A percentile compares a stretch with the other conserved stretches of the same genome.
These are phyloP conservation scores for Micrasema minimum DNA, from an alignment of 1,140 invertebrate species.

Conservation along the genomic window DNA sequence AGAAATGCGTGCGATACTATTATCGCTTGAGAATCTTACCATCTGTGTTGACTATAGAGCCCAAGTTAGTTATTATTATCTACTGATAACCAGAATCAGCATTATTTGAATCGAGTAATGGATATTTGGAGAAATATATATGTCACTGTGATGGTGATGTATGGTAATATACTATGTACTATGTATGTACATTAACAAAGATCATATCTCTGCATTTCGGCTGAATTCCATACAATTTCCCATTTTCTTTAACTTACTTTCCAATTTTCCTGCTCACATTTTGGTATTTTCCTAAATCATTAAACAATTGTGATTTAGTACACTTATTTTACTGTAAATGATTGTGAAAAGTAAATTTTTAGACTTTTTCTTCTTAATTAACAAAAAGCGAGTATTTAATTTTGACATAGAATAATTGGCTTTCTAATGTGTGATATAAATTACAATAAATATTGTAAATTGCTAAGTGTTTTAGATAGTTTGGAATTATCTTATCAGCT, in stretches of 20 bases:
- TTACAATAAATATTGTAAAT: constrained; percentile 32
- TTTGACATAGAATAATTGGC: no score
- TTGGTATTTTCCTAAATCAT: no score
- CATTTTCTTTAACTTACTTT: neutral
- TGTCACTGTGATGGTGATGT: constrained; percentile 39
- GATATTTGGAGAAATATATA: constrained; percentile 33
- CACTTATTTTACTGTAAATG: no score
- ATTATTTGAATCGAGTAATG: constrained; percentile 44
- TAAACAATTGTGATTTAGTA: no score
- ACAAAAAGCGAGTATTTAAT: neutral
- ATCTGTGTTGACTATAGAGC: no score
- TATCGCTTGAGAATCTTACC: no score
- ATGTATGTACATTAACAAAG: constrained; percentile 30
- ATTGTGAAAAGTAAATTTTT: no score
- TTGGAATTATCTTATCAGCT: neutral
- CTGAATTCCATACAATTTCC: neutral
- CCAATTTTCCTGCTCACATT: no score
- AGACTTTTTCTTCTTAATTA: no score
- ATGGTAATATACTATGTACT: constrained; percentile 26
- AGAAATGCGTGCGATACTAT: no score
- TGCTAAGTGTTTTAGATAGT: constrained; percentile 24
- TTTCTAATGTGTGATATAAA: constrained; percentile 32
- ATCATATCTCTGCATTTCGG: constrained; percentile 29
- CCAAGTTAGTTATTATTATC: no score
- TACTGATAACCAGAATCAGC: no score